phyloP scores from a whole-genome alignment of 2,797 vertebrate genomes.

The Syngnathus rostellatus region DNA sequence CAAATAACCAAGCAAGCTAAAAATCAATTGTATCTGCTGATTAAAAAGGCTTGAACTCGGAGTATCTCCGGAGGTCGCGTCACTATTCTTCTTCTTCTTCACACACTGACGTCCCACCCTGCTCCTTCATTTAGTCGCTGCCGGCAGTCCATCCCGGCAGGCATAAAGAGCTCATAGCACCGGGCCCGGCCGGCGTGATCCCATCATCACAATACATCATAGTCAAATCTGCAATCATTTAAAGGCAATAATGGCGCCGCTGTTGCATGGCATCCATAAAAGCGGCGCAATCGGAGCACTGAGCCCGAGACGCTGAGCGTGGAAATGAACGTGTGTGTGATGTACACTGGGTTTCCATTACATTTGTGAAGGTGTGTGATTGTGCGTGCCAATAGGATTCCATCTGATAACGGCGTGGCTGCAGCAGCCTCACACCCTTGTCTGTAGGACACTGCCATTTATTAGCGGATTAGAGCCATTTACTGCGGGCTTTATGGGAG shows the following conservation, averaged over 20 bases:
- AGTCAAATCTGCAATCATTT: constrained; percentile 63
- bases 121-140: constrained; percentile 58
- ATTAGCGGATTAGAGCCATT: constrained; percentile 80
- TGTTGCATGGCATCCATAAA: constrained; percentile 64
- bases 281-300: constrained; percentile 57
- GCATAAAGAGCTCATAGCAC: constrained; percentile 51
- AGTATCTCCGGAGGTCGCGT: constrained; percentile 69
- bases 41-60: constrained; percentile 70
- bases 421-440: constrained; percentile 72
- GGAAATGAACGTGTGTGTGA: constrained; percentile 1
- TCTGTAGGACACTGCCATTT: constrained; percentile 77
- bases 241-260: constrained; percentile 63
- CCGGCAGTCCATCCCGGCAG: constrained; percentile 37
- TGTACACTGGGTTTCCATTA: constrained; percentile 44
- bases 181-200: constrained; percentile 38
- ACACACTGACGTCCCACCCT: constrained; percentile 27
- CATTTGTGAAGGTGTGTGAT: constrained; percentile 44
- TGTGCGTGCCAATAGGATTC: constrained; percentile 57
- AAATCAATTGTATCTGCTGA: constrained; percentile 72
- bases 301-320: constrained; percentile 48
- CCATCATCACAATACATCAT: constrained; percentile 66
- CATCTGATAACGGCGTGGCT: constrained; percentile 70
- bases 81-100: constrained; percentile 60
- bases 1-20: constrained; percentile 64
- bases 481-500: constrained; percentile 76